Percentiles rank a stretch among this genome's conserved stretches.
Evolutionary conservation across 2,888 invertebrate species (phyloP).

Genomic region (Eupithecia inturbata): DNA sequence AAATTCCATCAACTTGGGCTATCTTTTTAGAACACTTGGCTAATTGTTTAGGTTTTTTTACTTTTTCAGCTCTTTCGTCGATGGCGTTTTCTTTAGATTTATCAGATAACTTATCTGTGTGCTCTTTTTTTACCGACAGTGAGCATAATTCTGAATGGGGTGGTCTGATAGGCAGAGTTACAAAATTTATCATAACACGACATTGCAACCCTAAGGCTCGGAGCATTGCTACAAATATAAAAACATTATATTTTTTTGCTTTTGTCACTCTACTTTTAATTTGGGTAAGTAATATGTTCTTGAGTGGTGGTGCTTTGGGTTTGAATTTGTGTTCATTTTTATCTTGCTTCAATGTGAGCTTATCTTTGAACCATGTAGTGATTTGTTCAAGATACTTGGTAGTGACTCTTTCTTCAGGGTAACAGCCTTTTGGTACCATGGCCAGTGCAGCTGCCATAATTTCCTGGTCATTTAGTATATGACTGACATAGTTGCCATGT

Average conservation of each 20-base stretch:
- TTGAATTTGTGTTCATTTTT: slow-evolving; percentile 80
- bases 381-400: slow-evolving; percentile 91
- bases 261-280: slow-evolving; percentile 85
- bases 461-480: slow-evolving; percentile 86
- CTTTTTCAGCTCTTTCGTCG: slow-evolving; percentile 32
- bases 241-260: slow-evolving; percentile 88
- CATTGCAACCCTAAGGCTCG: slow-evolving; percentile 92
- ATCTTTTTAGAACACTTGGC: slow-evolving; percentile 60
- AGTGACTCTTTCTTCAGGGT: slow-evolving; percentile 89
- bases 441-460: slow-evolving; percentile 88
- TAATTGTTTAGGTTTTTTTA: slow-evolving; percentile 41
- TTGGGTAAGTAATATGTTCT: slow-evolving; percentile 80
- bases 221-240: slow-evolving; percentile 90
- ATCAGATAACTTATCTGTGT: slow-evolving; percentile 10
- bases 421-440: slow-evolving; percentile 89
- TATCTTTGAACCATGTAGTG: slow-evolving; percentile 89
- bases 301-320: slow-evolving; percentile 76
- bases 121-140: slow-evolving; percentile 77
- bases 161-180: slow-evolving; percentile 89
- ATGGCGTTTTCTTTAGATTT: slow-evolving; percentile 39
- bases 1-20: slow-evolving; percentile 84
- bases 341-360: slow-evolving; percentile 84
- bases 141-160: slow-evolving; percentile 86
- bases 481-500: slow-evolving; percentile 90
- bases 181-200: slow-evolving; percentile 91